A percentile compares a stretch with the other conserved stretches of the same genome.
Conservation (phyloP, 2,888 invertebrate species). For the Formica aserva region DNA sequence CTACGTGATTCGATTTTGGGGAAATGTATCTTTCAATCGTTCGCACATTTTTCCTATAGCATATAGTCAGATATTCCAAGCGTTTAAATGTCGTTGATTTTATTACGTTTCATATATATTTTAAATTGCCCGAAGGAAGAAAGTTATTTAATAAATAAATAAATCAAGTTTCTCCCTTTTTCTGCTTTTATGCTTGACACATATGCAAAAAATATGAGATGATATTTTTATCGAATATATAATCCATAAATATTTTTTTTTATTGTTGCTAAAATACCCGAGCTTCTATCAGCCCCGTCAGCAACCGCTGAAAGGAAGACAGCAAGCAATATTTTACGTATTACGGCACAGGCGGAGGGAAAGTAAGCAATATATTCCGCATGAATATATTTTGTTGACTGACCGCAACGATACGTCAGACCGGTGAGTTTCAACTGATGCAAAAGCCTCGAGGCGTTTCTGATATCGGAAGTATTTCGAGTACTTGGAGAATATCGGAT, state of each 20-base stretch:
- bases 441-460: conserved; percentile 32
- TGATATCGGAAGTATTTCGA: conserved; percentile 63
- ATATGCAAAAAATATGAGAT: not conserved
- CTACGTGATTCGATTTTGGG: not conserved
- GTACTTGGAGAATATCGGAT: conserved; percentile 63
- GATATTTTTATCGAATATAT: not conserved
- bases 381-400: conserved; percentile 52
- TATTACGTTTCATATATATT: not conserved
- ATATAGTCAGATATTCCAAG: not conserved
- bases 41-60: not conserved
- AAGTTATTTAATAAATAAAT: not conserved
- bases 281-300: conserved; percentile 15
- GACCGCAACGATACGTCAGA: conserved; percentile 50
- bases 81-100: not conserved
- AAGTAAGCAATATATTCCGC: conserved; percentile 33
- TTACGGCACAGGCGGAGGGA: conserved; percentile 3
- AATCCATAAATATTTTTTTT: not conserved
- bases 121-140: not conserved
- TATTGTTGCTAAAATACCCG: not conserved
- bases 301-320: conserved; percentile 14
- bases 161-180: not conserved
- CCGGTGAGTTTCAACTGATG: conserved; percentile 39
- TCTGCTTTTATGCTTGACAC: not conserved
- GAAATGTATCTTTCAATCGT: conserved; percentile 11
- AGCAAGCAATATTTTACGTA: conserved; percentile 47